A percentile compares a stretch with the other conserved stretches of the same genome.
phyloP scores from a whole-genome alignment of 2,797 vertebrate species.

The Echiichthys vipera region DNA sequence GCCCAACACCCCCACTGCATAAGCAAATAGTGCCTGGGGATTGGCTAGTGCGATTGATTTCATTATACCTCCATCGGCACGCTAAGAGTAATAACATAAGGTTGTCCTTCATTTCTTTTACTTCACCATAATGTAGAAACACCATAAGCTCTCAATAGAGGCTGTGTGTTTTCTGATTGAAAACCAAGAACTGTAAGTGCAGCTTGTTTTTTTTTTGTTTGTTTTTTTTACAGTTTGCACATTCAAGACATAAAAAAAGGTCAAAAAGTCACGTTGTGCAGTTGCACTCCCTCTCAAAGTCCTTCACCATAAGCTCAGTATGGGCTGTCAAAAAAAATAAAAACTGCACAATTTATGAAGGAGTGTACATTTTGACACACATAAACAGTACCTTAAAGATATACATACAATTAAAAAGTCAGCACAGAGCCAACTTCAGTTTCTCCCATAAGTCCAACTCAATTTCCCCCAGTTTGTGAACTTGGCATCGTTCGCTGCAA shows the following conservation, averaged over 20 bases:
- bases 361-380: slow-evolving; percentile 73
- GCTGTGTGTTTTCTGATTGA: slow-evolving; percentile 45
- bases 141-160: slow-evolving; percentile 26
- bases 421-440: slow-evolving; percentile 60
- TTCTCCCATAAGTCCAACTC: slow-evolving; percentile 60
- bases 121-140: slow-evolving; percentile 49
- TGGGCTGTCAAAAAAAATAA: slow-evolving; percentile 60
- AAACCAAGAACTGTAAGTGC: slow-evolving; percentile 61
- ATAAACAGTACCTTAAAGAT: slow-evolving; percentile 77
- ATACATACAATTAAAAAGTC: slow-evolving; percentile 70
- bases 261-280: slow-evolving; percentile 66
- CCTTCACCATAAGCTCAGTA: slow-evolving; percentile 68
- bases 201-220: slow-evolving; percentile 43
- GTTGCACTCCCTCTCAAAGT: slow-evolving; percentile 55
- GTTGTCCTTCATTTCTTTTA: slow-evolving; percentile 54
- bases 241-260: slow-evolving; percentile 61
- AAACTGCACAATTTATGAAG: slow-evolving; percentile 51
- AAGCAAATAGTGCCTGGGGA: slow-evolving; percentile 71
- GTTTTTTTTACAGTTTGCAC: slow-evolving; percentile 55
- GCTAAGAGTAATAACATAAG: slow-evolving; percentile 58
- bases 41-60: slow-evolving; percentile 68
- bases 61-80: slow-evolving; percentile 67
- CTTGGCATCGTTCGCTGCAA: slow-evolving; percentile 64
- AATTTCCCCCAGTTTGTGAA: slow-evolving; percentile 62
- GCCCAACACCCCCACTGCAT: slow-evolving; percentile 47